Conservation (phyloP, 2,113 vertebrate species). For the Penelope pileata region DNA sequence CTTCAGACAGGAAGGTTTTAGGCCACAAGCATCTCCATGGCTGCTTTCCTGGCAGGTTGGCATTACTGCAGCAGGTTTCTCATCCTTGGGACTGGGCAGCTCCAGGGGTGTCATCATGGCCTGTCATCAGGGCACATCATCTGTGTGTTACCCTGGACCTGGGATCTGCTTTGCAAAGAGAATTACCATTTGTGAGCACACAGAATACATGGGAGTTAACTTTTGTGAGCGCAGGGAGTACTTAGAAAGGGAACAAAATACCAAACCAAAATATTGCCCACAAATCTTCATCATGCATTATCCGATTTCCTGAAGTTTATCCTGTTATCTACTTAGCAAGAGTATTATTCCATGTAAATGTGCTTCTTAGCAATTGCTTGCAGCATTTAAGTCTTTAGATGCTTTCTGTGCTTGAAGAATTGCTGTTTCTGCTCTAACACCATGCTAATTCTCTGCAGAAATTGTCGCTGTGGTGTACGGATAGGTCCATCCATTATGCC, state of each 20-base stretch:
- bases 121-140: neutral
- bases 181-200: neutral
- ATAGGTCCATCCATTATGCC: neutral
- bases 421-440: neutral
- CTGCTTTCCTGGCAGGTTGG: neutral
- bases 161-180: neutral
- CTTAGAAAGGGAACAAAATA: neutral
- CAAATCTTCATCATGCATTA: slow-evolving; percentile 12
- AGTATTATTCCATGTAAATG: slow-evolving; percentile 48
- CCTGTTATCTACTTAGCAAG: slow-evolving; percentile 47
- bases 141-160: neutral
- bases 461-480: neutral
- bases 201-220: neutral
- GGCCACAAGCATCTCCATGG: neutral
- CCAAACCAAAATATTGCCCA: neutral
- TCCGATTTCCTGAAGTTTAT: slow-evolving; percentile 41
- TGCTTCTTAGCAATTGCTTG: slow-evolving; percentile 41
- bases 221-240: neutral
- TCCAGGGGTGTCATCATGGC: neutral
- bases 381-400: slow-evolving; percentile 45
- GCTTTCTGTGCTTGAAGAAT: slow-evolving; percentile 35
- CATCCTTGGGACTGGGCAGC: neutral
- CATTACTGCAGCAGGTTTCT: neutral
- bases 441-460: slow-evolving; percentile 13
- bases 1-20: neutral